Conservation (phyloP, 1,140 invertebrate species). For the Diabrotica undecimpunctata region DNA sequence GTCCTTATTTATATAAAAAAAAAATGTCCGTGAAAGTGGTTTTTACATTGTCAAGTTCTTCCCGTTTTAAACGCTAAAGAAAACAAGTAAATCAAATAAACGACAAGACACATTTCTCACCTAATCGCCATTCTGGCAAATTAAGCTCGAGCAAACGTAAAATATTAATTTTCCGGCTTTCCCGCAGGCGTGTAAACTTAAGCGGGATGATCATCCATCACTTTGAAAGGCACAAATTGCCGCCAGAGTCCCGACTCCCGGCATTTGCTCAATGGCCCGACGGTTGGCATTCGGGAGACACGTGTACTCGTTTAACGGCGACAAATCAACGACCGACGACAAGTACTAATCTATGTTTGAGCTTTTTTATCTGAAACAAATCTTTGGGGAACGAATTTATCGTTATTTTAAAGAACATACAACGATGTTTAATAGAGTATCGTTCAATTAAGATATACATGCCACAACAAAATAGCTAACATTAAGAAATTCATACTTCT, state of each 20-base stretch:
- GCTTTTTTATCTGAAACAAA: conserved; percentile 27
- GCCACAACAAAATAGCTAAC: not conserved
- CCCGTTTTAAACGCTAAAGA: not conserved
- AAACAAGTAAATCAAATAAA: conserved; percentile 8
- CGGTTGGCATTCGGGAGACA: not conserved
- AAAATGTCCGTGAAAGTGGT: not conserved
- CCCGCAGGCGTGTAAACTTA: conserved; percentile 5
- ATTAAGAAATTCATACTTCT: not conserved
- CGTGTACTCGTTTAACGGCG: conserved; percentile 21
- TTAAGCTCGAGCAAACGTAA: conserved; percentile 1
- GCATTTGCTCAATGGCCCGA: not conserved
- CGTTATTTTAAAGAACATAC: not conserved
- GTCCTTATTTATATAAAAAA: not conserved
- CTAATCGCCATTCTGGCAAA: conserved; percentile 10
- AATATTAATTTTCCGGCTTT: conserved; percentile 8
- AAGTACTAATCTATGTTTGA: conserved; percentile 32
- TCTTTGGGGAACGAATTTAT: conserved; percentile 10
- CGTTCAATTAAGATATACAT: not conserved
- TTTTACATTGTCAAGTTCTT: not conserved
- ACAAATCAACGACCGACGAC: conserved; percentile 18
- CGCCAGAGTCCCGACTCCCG: not conserved
- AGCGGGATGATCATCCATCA: conserved; percentile 17
- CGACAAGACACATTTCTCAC: not conserved
- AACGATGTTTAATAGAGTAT: not conserved
- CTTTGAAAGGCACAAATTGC: conserved; percentile 3